These are phyloP conservation scores for Gymnorhina tibicen DNA, from an alignment of 2,113 vertebrate genomes.

Conservation along the genomic window DNA sequence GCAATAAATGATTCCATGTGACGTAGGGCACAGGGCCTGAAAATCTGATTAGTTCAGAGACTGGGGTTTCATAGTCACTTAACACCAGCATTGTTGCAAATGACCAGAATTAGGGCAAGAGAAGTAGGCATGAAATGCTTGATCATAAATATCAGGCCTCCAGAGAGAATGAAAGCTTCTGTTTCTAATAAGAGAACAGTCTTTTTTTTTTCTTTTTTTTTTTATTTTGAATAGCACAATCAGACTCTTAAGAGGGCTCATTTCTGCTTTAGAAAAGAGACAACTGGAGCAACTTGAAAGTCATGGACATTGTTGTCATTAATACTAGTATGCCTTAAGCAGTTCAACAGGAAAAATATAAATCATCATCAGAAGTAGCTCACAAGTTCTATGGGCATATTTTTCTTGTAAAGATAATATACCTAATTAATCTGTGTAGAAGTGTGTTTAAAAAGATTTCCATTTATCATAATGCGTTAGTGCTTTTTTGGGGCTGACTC, in stretches of 20 bases:
- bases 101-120: slow-evolving; percentile 30
- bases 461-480: not conserved
- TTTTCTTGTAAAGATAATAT: not conserved
- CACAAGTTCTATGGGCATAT: not conserved
- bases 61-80: slow-evolving; percentile 32
- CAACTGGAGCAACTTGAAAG: not conserved
- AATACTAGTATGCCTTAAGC: not conserved
- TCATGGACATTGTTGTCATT: not conserved
- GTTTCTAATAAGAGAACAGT: not conserved
- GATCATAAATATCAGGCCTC: slow-evolving; percentile 35
- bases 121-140: slow-evolving; percentile 38
- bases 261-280: not conserved
- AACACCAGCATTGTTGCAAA: slow-evolving; percentile 47
- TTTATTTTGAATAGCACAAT: not conserved
- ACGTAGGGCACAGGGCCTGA: not conserved
- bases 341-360: not conserved
- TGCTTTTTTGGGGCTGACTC: not conserved
- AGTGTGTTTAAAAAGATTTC: not conserved
- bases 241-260: not conserved
- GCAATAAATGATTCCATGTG: slow-evolving; percentile 40
- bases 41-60: slow-evolving; percentile 12
- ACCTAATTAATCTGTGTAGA: not conserved
- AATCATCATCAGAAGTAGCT: not conserved
- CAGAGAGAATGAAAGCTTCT: not conserved
- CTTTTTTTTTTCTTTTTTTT: not conserved